Conservation (phyloP, 1,140 invertebrate genomes). For the Drosophila sproati region DNA sequence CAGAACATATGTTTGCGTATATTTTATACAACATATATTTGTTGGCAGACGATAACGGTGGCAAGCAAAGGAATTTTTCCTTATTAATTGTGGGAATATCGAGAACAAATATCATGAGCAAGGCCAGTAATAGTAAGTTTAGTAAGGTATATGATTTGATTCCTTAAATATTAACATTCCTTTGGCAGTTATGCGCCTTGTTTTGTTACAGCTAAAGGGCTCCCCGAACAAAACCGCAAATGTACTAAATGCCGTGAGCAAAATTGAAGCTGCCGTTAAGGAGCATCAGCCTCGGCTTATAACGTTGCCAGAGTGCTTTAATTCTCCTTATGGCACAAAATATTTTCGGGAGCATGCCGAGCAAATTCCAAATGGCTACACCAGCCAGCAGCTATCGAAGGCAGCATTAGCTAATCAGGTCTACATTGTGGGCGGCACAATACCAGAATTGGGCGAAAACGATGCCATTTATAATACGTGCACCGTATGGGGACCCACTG, state of each 20-base stretch:
- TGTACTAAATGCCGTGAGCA: conserved; percentile 88
- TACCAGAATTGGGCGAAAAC: conserved; percentile 90
- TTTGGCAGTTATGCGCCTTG: conserved; percentile 85
- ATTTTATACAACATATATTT: not conserved
- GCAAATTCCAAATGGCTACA: conserved; percentile 91
- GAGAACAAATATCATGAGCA: conserved; percentile 8
- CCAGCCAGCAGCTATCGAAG: conserved; percentile 89
- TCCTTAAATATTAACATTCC: not conserved
- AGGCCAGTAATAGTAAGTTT: conserved; percentile 52
- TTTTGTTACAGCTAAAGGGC: conserved; percentile 92
- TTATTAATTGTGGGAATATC: not conserved
- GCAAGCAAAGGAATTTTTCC: not conserved
- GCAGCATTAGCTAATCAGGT: conserved; percentile 92
- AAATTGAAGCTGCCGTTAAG: conserved; percentile 90
- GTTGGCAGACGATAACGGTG: not conserved
- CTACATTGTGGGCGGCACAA: conserved; percentile 95
- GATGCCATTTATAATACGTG: conserved; percentile 95
- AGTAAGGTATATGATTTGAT: not conserved
- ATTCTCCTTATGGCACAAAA: conserved; percentile 95
- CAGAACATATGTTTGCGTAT: not conserved
- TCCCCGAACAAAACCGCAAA: conserved; percentile 91
- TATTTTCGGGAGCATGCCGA: conserved; percentile 92
- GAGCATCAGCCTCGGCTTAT: conserved; percentile 91
- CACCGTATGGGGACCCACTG: conserved; percentile 93
- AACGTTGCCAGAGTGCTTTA: conserved; percentile 96